phyloP scores from a whole-genome alignment of 2,113 vertebrate genomes.

The Loxodonta africana region DNA sequence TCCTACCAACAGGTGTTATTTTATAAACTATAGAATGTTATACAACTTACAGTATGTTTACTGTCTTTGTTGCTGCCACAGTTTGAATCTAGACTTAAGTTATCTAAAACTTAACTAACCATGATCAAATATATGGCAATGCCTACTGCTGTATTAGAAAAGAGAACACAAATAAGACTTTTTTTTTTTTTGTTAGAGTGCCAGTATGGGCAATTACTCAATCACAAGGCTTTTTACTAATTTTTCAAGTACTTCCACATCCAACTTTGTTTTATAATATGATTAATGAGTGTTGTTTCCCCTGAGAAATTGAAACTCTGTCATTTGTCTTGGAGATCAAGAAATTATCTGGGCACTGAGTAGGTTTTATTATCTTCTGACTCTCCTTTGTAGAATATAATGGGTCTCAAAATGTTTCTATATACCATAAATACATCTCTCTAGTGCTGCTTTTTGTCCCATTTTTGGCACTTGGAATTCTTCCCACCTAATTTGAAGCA shows the following conservation, averaged over 20 bases:
- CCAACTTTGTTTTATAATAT: background rate
- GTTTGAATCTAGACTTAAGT: background rate
- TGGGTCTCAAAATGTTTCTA: background rate
- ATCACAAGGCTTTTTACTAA: background rate
- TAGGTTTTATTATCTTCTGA: rapidly evolving
- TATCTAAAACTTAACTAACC: conserved; percentile 17
- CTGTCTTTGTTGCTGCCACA: background rate
- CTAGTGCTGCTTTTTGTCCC: background rate
- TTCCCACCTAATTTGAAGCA: background rate
- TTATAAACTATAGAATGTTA: background rate
- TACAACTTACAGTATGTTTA: background rate
- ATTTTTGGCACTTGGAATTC: background rate
- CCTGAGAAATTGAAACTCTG: background rate
- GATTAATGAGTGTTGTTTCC: background rate
- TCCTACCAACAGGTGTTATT: background rate
- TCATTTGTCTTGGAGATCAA: background rate
- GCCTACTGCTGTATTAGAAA: background rate
- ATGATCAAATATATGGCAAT: background rate
- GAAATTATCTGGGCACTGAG: background rate
- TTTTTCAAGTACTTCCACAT: background rate
- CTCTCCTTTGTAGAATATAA: background rate
- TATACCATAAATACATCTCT: background rate
- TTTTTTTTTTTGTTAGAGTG: background rate
- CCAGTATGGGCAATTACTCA: background rate
- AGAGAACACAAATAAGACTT: background rate